Conservation (phyloP, 2,888 invertebrate genomes). For the Mythimna pallens region DNA sequence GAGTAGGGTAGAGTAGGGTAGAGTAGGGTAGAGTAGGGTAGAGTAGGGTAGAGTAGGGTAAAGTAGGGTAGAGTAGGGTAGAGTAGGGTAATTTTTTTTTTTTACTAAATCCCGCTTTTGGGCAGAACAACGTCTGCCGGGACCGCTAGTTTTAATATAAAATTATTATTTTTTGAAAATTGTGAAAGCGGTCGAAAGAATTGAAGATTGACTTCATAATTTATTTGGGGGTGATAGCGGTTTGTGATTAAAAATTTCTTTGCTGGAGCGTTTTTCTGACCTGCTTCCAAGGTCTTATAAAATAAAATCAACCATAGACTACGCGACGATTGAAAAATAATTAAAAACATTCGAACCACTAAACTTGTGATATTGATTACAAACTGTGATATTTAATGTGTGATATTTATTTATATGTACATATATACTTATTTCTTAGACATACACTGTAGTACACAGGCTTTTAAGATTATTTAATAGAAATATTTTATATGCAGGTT, state of each 20-base stretch:
- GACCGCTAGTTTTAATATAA: too few relatives aligned
- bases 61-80: too few relatives aligned
- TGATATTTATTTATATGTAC: constrained; percentile 61
- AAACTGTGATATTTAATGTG: constrained; percentile 59
- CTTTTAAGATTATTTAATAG: constrained; percentile 23
- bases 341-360: constrained; percentile 47
- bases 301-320: too few relatives aligned
- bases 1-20: too few relatives aligned
- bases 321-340: not conserved
- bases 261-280: constrained; percentile 11
- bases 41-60: too few relatives aligned
- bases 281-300: constrained; percentile 2
- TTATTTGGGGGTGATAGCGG: constrained; percentile 15
- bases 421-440: constrained; percentile 49
- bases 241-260: constrained; percentile 42
- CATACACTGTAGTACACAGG: constrained; percentile 42
- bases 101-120: too few relatives aligned
- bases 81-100: too few relatives aligned
- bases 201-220: constrained; percentile 21
- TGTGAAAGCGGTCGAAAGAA: too few relatives aligned
- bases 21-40: too few relatives aligned
- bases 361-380: constrained; percentile 23
- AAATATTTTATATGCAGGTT: constrained; percentile 42
- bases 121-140: too few relatives aligned
- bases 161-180: too few relatives aligned